These are phyloP conservation scores for Drepana falcataria DNA, from an alignment of 2,888 invertebrate species.

Conservation along the genomic window DNA sequence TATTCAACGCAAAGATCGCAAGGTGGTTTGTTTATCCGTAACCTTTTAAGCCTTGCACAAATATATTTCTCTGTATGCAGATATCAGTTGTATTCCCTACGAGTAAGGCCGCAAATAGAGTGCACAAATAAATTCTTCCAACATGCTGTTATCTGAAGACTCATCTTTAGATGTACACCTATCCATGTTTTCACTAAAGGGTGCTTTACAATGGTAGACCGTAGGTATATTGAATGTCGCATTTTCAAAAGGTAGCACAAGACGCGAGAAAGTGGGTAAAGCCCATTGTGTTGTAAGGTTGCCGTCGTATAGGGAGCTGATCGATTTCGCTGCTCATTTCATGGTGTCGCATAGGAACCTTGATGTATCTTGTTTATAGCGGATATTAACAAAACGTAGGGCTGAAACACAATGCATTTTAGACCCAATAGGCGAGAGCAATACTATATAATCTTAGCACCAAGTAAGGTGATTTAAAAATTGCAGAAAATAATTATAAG, in stretches of 20 bases:
- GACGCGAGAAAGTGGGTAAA: constrained; percentile 31
- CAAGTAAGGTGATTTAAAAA: too few relatives aligned
- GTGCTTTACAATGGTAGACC: constrained; percentile 27
- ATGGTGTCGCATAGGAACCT: background rate
- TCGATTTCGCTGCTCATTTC: constrained; percentile 12
- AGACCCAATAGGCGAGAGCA: too few relatives aligned
- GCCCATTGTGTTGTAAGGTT: constrained; percentile 14
- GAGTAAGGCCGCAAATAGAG: background rate
- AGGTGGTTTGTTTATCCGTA: too few relatives aligned
- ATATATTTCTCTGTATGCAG: too few relatives aligned
- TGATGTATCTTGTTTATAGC: background rate
- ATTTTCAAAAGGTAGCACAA: constrained; percentile 33
- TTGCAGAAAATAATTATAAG: too few relatives aligned
- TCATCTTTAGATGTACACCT: background rate
- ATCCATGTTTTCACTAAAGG: constrained; percentile 7
- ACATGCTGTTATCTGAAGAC: background rate
- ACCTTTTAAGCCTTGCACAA: too few relatives aligned
- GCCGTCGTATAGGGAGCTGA: constrained; percentile 14
- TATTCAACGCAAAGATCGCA: too few relatives aligned
- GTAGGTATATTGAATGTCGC: constrained; percentile 31
- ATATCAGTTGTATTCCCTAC: background rate
- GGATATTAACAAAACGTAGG: too few relatives aligned
- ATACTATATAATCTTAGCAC: too few relatives aligned
- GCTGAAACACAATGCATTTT: too few relatives aligned
- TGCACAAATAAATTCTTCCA: background rate